Percentiles rank a stretch among this genome's conserved stretches.
These are phyloP conservation scores for Camarhynchus parvulus DNA, from an alignment of 2,113 vertebrate genomes.

Conservation along the genomic window DNA sequence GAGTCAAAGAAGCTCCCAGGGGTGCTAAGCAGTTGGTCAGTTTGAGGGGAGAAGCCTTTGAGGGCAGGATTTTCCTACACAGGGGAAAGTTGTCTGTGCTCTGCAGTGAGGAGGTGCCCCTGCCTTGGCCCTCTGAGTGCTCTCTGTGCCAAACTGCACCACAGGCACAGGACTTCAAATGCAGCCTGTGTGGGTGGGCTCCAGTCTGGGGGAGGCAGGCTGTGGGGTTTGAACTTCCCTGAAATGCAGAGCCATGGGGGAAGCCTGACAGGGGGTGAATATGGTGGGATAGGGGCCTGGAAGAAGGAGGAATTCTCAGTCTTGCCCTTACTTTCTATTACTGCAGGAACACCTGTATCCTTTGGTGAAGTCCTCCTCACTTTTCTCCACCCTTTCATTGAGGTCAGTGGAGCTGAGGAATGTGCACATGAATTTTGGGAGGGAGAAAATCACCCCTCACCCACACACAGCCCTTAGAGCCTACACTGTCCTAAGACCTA, in stretches of 20 bases:
- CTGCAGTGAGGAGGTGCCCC: too few species aligned
- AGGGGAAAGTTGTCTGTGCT: neutral
- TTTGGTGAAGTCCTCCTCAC: neutral
- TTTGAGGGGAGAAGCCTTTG: neutral
- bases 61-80: rapidly evolving
- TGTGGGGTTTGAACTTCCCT: neutral
- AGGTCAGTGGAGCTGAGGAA: constrained; percentile 1
- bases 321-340: neutral
- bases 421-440: neutral
- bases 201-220: neutral
- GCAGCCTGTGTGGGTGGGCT: neutral
- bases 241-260: neutral
- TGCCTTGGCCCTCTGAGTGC: neutral
- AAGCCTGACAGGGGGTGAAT: neutral
- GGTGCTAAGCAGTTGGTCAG: neutral
- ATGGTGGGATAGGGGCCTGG: neutral
- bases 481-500: neutral
- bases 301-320: neutral
- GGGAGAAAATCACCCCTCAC: neutral
- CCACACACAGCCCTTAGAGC: neutral
- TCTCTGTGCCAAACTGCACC: rapidly evolving
- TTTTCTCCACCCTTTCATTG: neutral
- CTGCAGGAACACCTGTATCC: neutral
- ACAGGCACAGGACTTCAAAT: rapidly evolving
- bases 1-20: neutral